Conservation (phyloP, 2,888 invertebrate genomes). For the Pseudococcus jackbeardsleyi region DNA sequence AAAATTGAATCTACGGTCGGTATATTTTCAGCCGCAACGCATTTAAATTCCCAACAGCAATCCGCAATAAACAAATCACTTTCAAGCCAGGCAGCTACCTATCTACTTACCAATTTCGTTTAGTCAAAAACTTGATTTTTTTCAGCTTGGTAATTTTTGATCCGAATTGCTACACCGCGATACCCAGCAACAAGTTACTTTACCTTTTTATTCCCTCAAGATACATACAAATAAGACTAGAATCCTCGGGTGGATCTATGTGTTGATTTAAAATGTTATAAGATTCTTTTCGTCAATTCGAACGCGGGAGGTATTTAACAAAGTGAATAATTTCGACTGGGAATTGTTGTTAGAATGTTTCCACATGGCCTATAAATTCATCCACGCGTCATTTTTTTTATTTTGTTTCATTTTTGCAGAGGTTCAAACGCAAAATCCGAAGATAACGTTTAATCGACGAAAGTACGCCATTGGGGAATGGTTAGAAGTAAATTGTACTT, state of each 20-base stretch:
- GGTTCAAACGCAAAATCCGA: constrained; percentile 79
- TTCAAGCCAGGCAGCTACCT: not conserved
- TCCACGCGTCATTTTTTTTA: not conserved
- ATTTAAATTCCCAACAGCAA: too few species aligned
- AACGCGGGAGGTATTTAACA: constrained; percentile 38
- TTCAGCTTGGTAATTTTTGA: constrained; percentile 9
- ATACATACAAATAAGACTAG: constrained; percentile 22
- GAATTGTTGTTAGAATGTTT: not conserved
- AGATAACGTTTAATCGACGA: constrained; percentile 79
- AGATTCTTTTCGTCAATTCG: constrained; percentile 20
- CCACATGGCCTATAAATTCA: constrained; percentile 26
- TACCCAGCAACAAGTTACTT: not conserved
- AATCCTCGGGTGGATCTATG: not conserved
- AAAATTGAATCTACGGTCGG: too few species aligned
- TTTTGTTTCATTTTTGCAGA: constrained; percentile 70
- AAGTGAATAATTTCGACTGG: not conserved
- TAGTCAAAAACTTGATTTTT: not conserved
- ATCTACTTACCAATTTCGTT: not conserved
- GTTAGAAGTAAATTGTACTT: constrained; percentile 82
- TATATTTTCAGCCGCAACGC: too few species aligned
- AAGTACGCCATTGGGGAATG: constrained; percentile 78
- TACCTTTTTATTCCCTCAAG: constrained; percentile 10
- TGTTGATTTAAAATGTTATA: constrained; percentile 25
- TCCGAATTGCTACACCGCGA: not conserved
- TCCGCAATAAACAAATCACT: not conserved